Conservation (phyloP, 1,140 invertebrate genomes). For the Conopomorpha cramerella region DNA sequence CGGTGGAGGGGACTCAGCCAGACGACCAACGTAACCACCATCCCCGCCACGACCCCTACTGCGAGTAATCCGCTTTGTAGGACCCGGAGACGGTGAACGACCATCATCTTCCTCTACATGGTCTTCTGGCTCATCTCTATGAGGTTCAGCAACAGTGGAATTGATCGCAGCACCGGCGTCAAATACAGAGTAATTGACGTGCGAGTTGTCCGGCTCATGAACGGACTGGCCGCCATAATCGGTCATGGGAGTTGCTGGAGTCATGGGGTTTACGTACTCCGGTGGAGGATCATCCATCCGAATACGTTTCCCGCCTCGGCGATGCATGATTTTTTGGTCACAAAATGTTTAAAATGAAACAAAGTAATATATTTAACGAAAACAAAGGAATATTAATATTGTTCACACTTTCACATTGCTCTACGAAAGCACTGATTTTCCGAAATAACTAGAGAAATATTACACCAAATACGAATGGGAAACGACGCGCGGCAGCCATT, state of each 20-base stretch:
- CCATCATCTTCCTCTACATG: conserved; percentile 27
- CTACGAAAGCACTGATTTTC: too few species aligned
- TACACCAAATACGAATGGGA: too few species aligned
- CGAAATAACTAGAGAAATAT: too few species aligned
- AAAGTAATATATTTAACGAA: too few species aligned
- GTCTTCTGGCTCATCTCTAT: conserved; percentile 25
- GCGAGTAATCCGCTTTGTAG: conserved; percentile 49
- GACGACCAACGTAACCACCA: conserved; percentile 34
- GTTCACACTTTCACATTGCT: too few species aligned
- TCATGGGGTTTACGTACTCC: conserved; percentile 83
- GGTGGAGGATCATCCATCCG: conserved; percentile 89
- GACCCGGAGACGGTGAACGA: conserved; percentile 40
- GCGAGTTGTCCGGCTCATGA: conserved; percentile 41
- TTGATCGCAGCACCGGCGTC: conserved; percentile 29
- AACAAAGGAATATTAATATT: too few species aligned
- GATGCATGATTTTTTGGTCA: too few species aligned
- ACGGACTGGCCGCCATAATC: conserved; percentile 51
- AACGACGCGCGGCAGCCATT: too few species aligned
- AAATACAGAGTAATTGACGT: conserved; percentile 37
- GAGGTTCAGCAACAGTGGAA: conserved; percentile 22
- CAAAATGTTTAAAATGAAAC: too few species aligned
- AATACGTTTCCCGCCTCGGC: conserved; percentile 84
- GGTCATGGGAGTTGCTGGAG: conserved; percentile 64
- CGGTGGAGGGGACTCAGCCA: conserved; percentile 38
- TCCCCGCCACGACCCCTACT: conserved; percentile 43